Evolutionary conservation across 2,888 invertebrate genomes (phyloP).

Genomic region (Antheraea assamensis): DNA sequence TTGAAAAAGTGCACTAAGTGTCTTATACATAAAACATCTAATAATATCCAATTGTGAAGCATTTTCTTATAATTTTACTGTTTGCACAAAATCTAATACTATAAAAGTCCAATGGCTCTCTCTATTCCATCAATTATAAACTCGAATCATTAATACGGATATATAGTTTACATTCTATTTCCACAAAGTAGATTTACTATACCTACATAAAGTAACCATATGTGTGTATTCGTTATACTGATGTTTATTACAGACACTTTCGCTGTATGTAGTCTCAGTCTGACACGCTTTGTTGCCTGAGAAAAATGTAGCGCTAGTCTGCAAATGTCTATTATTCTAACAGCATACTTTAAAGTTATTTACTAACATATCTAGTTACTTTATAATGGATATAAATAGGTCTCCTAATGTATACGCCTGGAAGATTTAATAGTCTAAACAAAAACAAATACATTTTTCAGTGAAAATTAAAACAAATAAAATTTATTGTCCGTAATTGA

Average conservation of each 20-base stretch:
- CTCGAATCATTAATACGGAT: neutral
- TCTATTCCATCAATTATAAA: neutral
- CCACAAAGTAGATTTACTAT: neutral
- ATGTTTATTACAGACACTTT: slow-evolving; percentile 8
- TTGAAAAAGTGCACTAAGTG: too few relatives aligned
- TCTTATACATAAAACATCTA: too few relatives aligned
- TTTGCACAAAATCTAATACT: neutral
- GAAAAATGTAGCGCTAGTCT: slow-evolving; percentile 56
- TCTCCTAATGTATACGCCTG: neutral
- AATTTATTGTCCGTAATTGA: too few relatives aligned
- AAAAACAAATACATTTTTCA: too few relatives aligned
- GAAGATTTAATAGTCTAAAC: neutral
- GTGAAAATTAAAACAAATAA: too few relatives aligned
- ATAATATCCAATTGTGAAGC: too few relatives aligned
- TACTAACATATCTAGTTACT: neutral
- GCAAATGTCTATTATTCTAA: slow-evolving; percentile 32
- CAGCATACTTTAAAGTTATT: neutral
- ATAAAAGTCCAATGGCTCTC: neutral
- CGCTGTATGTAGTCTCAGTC: slow-evolving; percentile 33
- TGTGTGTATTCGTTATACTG: neutral
- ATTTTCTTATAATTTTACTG: neutral
- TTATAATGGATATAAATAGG: neutral
- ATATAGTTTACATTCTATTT: neutral
- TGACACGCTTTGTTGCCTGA: slow-evolving; percentile 70
- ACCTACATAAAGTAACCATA: neutral